Evolutionary conservation across 2,797 vertebrate genomes (phyloP).

Genomic region (Dendrocincla tyrannina): DNA sequence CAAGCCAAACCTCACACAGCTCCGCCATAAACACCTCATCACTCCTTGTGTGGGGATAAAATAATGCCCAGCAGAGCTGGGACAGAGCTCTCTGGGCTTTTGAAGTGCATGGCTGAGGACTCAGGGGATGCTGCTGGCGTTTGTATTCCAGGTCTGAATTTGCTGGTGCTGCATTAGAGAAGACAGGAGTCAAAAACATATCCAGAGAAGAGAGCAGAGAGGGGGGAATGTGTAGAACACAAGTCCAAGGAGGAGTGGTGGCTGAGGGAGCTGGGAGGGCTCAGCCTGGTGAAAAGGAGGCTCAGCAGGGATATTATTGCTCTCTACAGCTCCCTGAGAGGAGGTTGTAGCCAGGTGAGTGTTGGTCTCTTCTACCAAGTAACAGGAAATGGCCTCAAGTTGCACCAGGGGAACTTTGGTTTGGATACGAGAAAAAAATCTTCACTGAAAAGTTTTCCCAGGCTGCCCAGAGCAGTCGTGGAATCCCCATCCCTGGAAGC

Average conservation of each 20-base stretch:
- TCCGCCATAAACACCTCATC: background rate
- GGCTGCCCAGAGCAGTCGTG: background rate
- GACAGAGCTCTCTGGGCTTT: background rate
- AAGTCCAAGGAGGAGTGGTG: accelerated
- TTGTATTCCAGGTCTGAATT: background rate
- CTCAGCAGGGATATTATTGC: background rate
- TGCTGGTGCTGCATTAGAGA: background rate
- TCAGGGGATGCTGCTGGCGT: background rate
- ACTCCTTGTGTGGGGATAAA: background rate
- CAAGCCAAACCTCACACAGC: background rate
- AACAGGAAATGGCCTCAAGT: accelerated
- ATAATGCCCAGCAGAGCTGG: background rate
- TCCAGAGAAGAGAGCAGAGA: background rate
- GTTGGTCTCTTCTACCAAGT: accelerated
- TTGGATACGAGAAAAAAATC: accelerated
- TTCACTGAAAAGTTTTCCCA: background rate
- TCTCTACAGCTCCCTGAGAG: background rate
- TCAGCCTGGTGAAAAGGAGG: background rate
- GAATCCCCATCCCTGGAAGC: background rate
- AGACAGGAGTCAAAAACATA: accelerated
- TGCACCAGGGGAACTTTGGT: accelerated
- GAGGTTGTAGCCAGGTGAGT: background rate
- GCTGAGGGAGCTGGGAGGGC: background rate
- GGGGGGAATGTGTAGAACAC: accelerated
- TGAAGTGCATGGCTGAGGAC: background rate